These are phyloP conservation scores for Adelognathus sp. DNA, from an alignment of 2,888 invertebrate genomes.

Conservation along the genomic window DNA sequence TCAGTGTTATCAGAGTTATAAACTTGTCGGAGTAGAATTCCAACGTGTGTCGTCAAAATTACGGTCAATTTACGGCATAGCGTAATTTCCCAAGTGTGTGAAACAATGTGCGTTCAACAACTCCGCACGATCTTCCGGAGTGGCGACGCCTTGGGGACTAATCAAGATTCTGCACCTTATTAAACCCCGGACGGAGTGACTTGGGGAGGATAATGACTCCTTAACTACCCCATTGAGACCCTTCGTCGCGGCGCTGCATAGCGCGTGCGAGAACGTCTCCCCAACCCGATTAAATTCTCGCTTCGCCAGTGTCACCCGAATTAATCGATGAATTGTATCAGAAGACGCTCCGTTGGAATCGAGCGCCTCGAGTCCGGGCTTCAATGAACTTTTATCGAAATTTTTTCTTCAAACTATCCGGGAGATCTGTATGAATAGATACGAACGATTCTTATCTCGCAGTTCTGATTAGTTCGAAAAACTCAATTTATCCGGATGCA, in stretches of 20 bases:
- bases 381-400: background rate
- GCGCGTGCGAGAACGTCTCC: conserved; percentile 5
- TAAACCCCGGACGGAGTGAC: conserved; percentile 53
- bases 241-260: conserved; percentile 51
- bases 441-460: background rate
- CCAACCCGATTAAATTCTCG: conserved; percentile 14
- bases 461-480: background rate
- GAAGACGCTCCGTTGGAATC: conserved; percentile 18
- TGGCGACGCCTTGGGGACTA: conserved; percentile 33
- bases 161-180: conserved; percentile 64
- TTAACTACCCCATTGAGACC: conserved; percentile 56
- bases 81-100: conserved; percentile 53
- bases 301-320: background rate
- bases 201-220: conserved; percentile 55
- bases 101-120: conserved; percentile 39
- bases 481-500: background rate
- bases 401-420: background rate
- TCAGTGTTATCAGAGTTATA: too few relatives aligned
- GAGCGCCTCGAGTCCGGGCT: background rate
- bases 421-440: background rate
- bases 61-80: background rate
- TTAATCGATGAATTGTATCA: conserved; percentile 12
- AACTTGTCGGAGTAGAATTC: background rate
- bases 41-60: conserved; percentile 31
- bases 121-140: conserved; percentile 42